phyloP scores from a whole-genome alignment of 2,113 vertebrate species.

The Oreochromis niloticus region DNA sequence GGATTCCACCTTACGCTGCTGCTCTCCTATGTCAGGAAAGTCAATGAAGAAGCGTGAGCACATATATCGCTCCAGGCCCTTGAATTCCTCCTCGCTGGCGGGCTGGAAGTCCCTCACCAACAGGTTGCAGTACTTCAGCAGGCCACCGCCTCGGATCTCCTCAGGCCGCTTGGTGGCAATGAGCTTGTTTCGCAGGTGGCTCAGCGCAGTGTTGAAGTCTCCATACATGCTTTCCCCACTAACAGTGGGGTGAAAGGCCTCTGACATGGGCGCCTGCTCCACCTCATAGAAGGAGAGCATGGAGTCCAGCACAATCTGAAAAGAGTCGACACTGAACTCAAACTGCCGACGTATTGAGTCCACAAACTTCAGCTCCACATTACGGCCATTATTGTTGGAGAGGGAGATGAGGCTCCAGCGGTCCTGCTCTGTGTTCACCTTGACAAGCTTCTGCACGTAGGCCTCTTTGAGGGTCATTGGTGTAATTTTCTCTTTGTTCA shows the following conservation, averaged over 20 bases:
- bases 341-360: constrained; percentile 93
- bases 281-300: constrained; percentile 85
- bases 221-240: constrained; percentile 91
- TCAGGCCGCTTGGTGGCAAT: constrained; percentile 95
- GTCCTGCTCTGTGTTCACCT: constrained; percentile 90
- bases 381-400: constrained; percentile 93
- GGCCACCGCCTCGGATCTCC: constrained; percentile 93
- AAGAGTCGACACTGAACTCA: constrained; percentile 97
- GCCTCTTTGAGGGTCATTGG: constrained; percentile 90
- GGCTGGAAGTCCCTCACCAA: constrained; percentile 89
- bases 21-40: constrained; percentile 93
- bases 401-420: constrained; percentile 97
- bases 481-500: constrained; percentile 92
- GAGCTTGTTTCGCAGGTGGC: constrained; percentile 86
- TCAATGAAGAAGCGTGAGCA: constrained; percentile 99
- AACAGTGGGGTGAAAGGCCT: constrained; percentile 82
- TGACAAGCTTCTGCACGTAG: constrained; percentile 96
- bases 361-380: constrained; percentile 96
- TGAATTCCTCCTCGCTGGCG: constrained; percentile 84
- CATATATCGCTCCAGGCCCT: constrained; percentile 94
- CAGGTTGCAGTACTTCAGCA: constrained; percentile 96
- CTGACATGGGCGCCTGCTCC: constrained; percentile 76
- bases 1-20: constrained; percentile 92
- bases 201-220: constrained; percentile 82
- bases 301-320: constrained; percentile 95